Conservation (phyloP, 2,797 vertebrate genomes). For the Anas bahamensis region DNA sequence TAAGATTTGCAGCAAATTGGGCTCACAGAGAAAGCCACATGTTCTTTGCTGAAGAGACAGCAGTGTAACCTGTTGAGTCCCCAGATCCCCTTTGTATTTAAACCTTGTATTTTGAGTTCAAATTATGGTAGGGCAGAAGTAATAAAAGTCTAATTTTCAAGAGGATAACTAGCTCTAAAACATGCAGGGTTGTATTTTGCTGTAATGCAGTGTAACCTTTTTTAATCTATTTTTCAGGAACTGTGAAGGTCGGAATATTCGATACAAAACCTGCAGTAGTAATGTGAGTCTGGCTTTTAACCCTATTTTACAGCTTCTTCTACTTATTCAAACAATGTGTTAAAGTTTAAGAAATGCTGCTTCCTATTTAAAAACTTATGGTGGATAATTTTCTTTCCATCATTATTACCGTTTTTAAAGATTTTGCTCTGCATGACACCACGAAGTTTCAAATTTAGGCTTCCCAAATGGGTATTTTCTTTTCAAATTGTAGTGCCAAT, state of each 20-base stretch:
- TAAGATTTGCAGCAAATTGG: not conserved
- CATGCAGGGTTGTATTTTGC: not conserved
- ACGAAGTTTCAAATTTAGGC: conserved; percentile 31
- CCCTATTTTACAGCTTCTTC: conserved; percentile 8
- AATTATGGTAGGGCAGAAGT: not conserved
- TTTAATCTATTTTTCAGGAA: conserved; percentile 80
- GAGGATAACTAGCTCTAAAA: not conserved
- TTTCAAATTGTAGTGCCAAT: not conserved
- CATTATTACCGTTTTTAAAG: conserved; percentile 17
- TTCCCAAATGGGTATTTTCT: conserved; percentile 38
- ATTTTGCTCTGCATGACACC: conserved; percentile 39
- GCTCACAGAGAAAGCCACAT: not conserved
- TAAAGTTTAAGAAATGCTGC: conserved; percentile 23
- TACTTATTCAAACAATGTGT: conserved; percentile 47
- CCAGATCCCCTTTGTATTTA: not conserved
- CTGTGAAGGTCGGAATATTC: conserved; percentile 93
- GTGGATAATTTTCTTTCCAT: conserved; percentile 51
- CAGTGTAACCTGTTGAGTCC: not conserved
- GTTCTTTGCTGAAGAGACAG: not conserved
- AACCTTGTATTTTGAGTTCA: not conserved
- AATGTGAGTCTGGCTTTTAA: conserved; percentile 78
- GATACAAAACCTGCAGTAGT: conserved; percentile 94
- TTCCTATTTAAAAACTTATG: not conserved
- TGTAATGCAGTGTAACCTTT: not conserved
- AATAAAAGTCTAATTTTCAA: conserved; percentile 16